Percentiles rank a stretch among this genome's conserved stretches.
Conservation (phyloP, 2,113 vertebrate species). For the Australoheros scitulus region DNA sequence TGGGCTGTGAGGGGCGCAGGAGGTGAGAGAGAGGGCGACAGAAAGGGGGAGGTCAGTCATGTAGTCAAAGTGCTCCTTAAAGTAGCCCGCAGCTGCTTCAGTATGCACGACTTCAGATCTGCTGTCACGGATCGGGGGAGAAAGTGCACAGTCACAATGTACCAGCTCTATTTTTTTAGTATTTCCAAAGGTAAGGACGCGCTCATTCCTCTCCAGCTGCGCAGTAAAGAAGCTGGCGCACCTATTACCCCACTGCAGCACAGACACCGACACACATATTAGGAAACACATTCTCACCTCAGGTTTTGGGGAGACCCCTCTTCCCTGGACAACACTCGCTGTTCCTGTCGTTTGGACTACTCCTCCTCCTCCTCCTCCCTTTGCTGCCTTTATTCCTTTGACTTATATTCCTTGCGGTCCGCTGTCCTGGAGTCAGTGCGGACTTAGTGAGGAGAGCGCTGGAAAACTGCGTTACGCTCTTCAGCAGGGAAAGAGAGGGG, state of each 20-base stretch:
- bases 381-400: neutral
- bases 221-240: constrained; percentile 52
- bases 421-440: constrained; percentile 49
- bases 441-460: constrained; percentile 45
- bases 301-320: constrained; percentile 68
- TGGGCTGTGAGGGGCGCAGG: neutral
- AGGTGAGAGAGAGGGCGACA: neutral
- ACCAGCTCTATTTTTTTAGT: neutral
- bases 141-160: constrained; percentile 6
- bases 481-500: constrained; percentile 50
- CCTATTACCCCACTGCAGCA: constrained; percentile 53
- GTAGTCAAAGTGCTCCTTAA: constrained; percentile 5
- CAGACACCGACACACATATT: constrained; percentile 18
- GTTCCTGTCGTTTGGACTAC: neutral
- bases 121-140: neutral
- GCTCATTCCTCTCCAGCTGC: constrained; percentile 17
- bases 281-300: constrained; percentile 68
- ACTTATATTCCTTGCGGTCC: constrained; percentile 36
- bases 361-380: neutral
- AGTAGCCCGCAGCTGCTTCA: constrained; percentile 44
- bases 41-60: neutral
- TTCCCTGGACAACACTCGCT: constrained; percentile 39
- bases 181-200: neutral
- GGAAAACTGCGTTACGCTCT: constrained; percentile 62
- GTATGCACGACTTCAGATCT: constrained; percentile 14